Evolutionary conservation across 2,113 vertebrate species (phyloP), one percentile per base, ranked within the genome.

Genomic region (Poecile atricapillus): DNA sequence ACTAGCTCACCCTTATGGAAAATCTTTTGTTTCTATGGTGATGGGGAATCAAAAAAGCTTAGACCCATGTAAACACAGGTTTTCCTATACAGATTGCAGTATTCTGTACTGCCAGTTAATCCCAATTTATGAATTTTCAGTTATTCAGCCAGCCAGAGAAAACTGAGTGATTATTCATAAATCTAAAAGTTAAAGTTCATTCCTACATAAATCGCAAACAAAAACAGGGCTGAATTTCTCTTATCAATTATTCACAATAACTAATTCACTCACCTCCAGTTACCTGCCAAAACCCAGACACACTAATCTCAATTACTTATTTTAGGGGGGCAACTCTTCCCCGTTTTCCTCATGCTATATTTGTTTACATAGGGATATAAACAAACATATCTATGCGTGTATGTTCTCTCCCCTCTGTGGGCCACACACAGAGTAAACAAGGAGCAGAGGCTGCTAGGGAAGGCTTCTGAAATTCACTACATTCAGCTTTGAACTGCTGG

Each of bases 11-110:
- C 33, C 53, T 31, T 18, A 80, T 0, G 68, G 77, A 70, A 95
- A 89, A 59, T 31, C 39, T 68, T 75, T 50, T 2, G 88, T 90
- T 88, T 31, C 96, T 39, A 70, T 74, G 90, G 96, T 27, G 39
- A 96, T 0, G 0, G 15, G 59, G 43, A 87, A 70, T 6, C 0
- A 0, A 18, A 27, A 41, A 71, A 64, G 30, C 59, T 59, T 37
- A 15, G 41, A 64, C 39, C 47, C 8, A 1, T 28, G 43, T 71
- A 82, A 95, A 82, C 78, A 60, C 49, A 35, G 89, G 58, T 41
- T 91, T 78, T 82, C 62, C 46, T 10, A 41, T 17, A 87, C 94
- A 94, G 91, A 82, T 27, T 87, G 68, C 77, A 52, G 55, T 7
- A 41, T 49, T 76, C 65, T 46, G 52, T 11, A 27, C 71, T 49